Percentiles rank a stretch among this genome's conserved stretches.
phyloP scores from a whole-genome alignment of 2,888 invertebrate genomes.

The Deroplatys truncata region DNA sequence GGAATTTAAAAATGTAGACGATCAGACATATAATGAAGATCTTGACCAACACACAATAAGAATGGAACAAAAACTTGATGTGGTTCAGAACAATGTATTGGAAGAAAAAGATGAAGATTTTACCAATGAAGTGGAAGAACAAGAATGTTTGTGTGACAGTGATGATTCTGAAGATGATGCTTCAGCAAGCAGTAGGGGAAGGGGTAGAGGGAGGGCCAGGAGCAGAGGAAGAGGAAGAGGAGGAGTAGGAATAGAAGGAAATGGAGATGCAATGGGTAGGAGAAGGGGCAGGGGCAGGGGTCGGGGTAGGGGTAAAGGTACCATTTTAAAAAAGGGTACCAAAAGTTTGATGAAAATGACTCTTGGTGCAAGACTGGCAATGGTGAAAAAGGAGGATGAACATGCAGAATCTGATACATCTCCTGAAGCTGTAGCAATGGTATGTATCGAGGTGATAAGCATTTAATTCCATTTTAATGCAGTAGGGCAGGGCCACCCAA shows the following conservation, averaged over 20 bases:
- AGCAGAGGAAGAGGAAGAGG: neutral
- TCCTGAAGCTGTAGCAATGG: neutral
- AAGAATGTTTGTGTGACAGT: neutral
- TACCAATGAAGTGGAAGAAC: slow-evolving; percentile 5
- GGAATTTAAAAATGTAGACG: neutral
- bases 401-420: neutral
- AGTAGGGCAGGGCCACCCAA: too few species aligned
- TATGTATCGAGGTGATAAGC: neutral
- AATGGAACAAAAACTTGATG: neutral
- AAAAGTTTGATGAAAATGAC: neutral
- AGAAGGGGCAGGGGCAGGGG: neutral
- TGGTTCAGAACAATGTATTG: too few species aligned
- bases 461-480: too few species aligned
- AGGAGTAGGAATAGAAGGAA: slow-evolving; percentile 2
- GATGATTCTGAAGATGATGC: neutral
- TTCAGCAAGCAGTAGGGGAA: neutral
- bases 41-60: too few species aligned
- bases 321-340: neutral
- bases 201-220: neutral
- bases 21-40: neutral
- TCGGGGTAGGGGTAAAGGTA: neutral
- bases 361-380: neutral
- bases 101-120: neutral
- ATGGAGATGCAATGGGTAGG: neutral
- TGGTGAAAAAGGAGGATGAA: neutral